These are phyloP conservation scores for Caenorhabditis remanei DNA, from an alignment of 1,140 invertebrate genomes.

Conservation along the genomic window DNA sequence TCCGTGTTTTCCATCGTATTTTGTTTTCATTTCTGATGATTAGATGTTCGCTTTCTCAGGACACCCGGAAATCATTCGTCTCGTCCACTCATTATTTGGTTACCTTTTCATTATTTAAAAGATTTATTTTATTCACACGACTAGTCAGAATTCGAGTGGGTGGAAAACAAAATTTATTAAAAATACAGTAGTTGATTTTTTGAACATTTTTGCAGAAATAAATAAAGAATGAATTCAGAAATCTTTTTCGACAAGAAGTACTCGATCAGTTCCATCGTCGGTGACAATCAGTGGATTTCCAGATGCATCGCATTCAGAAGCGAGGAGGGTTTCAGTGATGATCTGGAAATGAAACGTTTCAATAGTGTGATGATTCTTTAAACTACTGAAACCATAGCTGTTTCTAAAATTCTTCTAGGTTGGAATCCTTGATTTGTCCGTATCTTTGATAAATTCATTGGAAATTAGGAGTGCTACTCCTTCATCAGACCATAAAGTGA, in stretches of 20 bases:
- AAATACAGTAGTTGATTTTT: neutral
- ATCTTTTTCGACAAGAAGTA: neutral
- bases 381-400: too few relatives aligned
- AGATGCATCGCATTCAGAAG: constrained; percentile 18
- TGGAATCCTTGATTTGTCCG: too few relatives aligned
- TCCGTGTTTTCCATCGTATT: neutral
- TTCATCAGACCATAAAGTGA: too few relatives aligned
- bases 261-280: constrained; percentile 17
- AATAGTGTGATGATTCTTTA: too few relatives aligned
- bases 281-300: neutral
- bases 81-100: neutral
- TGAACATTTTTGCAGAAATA: neutral
- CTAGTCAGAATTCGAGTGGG: neutral
- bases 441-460: too few relatives aligned
- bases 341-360: neutral
- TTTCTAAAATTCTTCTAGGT: too few relatives aligned
- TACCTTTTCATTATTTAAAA: too few relatives aligned
- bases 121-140: too few relatives aligned
- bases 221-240: neutral
- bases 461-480: too few relatives aligned
- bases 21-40: neutral
- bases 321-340: neutral
- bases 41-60: neutral
- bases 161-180: neutral
- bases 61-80: neutral